Base-by-base conservation (phyloP, 1,140 invertebrate genomes). In the Caenorhabditis latens region DNA sequence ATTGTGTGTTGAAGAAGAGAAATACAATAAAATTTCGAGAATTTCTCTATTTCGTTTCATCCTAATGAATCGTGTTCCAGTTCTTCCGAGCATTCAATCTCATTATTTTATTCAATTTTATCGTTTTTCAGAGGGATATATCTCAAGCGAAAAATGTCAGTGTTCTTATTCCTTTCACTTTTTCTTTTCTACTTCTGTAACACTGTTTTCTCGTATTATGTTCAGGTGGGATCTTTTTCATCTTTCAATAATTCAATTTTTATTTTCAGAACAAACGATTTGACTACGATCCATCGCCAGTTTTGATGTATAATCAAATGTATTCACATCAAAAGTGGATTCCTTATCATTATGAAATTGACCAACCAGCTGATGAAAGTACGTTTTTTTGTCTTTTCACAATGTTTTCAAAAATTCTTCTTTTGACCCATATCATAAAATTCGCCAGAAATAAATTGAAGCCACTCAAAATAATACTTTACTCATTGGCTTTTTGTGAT, bases 221-320 rank as follows among this genome's bases (percentile, higher is more conserved):
- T 79, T 3, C 71, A 79, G 46, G 71, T 79, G 32, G 53, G 71
- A 21, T 50, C 11, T 71, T 65, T 9, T 14, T 58, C 55, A 19
- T 4, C 55, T 58, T 2, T 7, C 55, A 58, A 58, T 16, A 19
- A 14, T 19, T 58, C 4, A 19, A 6, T 19, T 0, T 58, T 19
- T 58, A 48, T 46, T 71, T 71, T 46, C 42, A 71, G 71, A 50
- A 19, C 8, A 79, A 79, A 50, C 71, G 71, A 50, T 79, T 79
- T n/a, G 71, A 79, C 46, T 79, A 79, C 40, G 71, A 79, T 79
- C 71, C 71, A 1, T 79, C 19, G 2, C 46, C 71, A 50, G 53
- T 79, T 16, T 5, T 79, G 71, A 50, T 50, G 46, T 79, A 79
- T n/a, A 79, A 79, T 42, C 71, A 79, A 32, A 79, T 79, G 71